Base-by-base conservation (phyloP, 92 coral and sea anemone species). In the Siderastrea radians region DNA sequence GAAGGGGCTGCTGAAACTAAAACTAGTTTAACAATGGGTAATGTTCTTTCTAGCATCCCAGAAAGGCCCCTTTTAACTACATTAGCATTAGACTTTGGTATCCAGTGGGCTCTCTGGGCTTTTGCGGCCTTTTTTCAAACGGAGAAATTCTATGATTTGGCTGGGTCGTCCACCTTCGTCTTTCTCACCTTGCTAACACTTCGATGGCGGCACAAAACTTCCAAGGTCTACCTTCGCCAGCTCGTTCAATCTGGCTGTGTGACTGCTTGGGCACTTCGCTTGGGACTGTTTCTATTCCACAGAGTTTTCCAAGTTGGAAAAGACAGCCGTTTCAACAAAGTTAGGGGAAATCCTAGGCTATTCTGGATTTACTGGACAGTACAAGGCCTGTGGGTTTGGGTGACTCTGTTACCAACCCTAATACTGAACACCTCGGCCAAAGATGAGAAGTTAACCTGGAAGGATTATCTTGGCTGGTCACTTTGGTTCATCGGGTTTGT, bases 401-500 rank as follows among this genome's bases (percentile, higher is more conserved):
- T 92, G 43, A 94, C 98, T 9, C 87, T 96, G 7, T 85, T 91
- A n/a, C 99, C 99, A 5, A 95, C 99, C 17, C 79, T 97, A 14
- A 92, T 95, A 46, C 78, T 95, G 88, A 95, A 97, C 75, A 84
- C 98, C 4, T 82, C 91, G 15, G 58, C 77, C 64, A 79, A 80
- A 94, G 96, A 93, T 77, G 93, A 76, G 81, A 87, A 80, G 76
- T 55, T 95, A 44, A 81, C 86, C 14, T 95, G 97, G 99, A 92
- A 85, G 77, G 99, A 97, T 91, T 97, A 95, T 77, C 79, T 94
- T 11, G 99, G 99, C 48, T 97, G 99, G 99, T 84, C 84, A 1
- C 81, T 97, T 46, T 97, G 99, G 99, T 68, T 86, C 47, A 77
- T 82, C 46, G 99, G 99, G 1, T 97, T 97, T 69, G 62, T 93